These are phyloP conservation scores for Planiliza haematocheilus DNA, from an alignment of 2,113 vertebrate genomes.

Conservation along the genomic window DNA sequence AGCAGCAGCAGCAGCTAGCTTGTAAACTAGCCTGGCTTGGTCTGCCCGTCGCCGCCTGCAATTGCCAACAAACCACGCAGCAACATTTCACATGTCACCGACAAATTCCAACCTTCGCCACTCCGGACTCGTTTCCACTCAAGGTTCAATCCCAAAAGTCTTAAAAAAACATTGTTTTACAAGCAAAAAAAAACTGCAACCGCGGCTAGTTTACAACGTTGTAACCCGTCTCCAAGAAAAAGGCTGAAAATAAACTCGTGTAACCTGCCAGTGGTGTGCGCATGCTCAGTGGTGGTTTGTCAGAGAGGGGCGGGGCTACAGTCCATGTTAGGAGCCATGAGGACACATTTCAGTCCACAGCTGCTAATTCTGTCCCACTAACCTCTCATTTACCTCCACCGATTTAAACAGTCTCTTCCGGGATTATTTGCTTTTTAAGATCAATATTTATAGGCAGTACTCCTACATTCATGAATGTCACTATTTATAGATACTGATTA, in stretches of 20 bases:
- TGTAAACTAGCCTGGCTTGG: constrained; percentile 68
- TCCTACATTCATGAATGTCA: too few relatives aligned
- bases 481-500: too few relatives aligned
- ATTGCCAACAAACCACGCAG: constrained; percentile 65
- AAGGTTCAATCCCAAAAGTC: neutral
- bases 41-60: constrained; percentile 64
- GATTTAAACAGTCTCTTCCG: neutral
- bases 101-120: constrained; percentile 6
- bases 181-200: too few relatives aligned
- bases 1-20: too few relatives aligned
- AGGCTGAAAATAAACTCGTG: constrained; percentile 77
- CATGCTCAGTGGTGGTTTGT: constrained; percentile 63
- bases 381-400: neutral
- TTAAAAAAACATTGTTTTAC: neutral
- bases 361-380: constrained; percentile 47
- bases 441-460: too few relatives aligned
- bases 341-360: neutral
- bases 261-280: constrained; percentile 60
- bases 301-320: constrained; percentile 26
- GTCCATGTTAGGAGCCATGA: constrained; percentile 41
- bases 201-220: constrained; percentile 1
- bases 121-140: neutral
- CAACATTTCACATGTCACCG: constrained; percentile 71
- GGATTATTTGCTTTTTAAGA: neutral
- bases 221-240: constrained; percentile 26